These are phyloP conservation scores for Diorhabda sublineata DNA, from an alignment of 1,140 invertebrate species.

Conservation along the genomic window DNA sequence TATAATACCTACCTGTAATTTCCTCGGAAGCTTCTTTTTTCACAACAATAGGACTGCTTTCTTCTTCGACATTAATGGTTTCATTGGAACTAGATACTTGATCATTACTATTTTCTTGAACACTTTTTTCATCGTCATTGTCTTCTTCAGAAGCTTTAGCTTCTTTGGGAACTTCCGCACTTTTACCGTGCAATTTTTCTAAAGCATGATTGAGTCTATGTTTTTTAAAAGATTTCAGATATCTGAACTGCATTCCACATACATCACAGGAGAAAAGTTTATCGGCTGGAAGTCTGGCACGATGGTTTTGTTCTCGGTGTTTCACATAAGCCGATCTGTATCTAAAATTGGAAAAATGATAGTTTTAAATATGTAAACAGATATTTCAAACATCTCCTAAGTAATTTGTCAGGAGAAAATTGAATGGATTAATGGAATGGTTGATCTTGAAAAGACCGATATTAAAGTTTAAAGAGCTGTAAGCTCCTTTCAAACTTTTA, in stretches of 20 bases:
- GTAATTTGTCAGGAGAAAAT: no score
- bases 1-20: constrained; percentile 21
- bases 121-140: constrained; percentile 4
- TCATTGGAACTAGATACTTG: constrained; percentile 46
- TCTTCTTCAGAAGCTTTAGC: constrained; percentile 5
- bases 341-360: constrained; percentile 10
- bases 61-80: constrained; percentile 34
- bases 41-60: constrained; percentile 22
- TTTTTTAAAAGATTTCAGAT: constrained; percentile 82
- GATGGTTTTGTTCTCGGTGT: constrained; percentile 83
- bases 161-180: constrained; percentile 24
- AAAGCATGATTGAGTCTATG: constrained; percentile 81
- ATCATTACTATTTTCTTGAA: constrained; percentile 39
- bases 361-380: background rate
- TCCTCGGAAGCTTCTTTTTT: constrained; percentile 37
- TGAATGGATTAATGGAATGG: no score
- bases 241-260: constrained; percentile 82
- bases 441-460: no score
- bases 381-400: no score
- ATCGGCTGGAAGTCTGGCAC: constrained; percentile 77
- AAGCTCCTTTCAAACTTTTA: no score
- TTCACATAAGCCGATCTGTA: constrained; percentile 84
- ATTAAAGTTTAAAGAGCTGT: no score
- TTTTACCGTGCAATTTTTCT: constrained; percentile 70
- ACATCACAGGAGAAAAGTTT: constrained; percentile 86